Evolutionary conservation across 1,140 invertebrate species (phyloP).

Genomic region (Neuroterus valhalla): DNA sequence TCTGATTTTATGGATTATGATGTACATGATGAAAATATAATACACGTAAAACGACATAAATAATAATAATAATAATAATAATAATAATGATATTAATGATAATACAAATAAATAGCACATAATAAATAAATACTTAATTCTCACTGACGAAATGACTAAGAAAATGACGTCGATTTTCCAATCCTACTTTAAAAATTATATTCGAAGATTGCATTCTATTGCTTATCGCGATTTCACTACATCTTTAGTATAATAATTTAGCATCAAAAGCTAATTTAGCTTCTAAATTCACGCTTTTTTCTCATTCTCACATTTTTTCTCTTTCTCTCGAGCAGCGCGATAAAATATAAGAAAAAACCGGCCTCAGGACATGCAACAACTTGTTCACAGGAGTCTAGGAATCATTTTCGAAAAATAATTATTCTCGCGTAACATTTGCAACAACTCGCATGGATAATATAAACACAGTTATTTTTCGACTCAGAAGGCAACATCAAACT

Average conservation of each 20-base stretch:
- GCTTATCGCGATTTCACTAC: neutral
- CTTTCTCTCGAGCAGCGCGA: slow-evolving; percentile 1
- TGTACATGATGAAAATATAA: slow-evolving; percentile 32
- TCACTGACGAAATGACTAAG: too few relatives aligned
- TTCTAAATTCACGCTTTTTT: slow-evolving; percentile 10
- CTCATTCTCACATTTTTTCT: slow-evolving; percentile 16
- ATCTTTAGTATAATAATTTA: neutral
- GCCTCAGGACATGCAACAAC: neutral
- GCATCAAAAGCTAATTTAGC: neutral
- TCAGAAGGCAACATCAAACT: slow-evolving; percentile 22
- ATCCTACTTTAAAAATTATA: neutral
- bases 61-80: too few relatives aligned
- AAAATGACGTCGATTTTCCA: too few relatives aligned
- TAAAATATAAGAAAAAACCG: slow-evolving; percentile 11
- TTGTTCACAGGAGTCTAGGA: slow-evolving; percentile 11
- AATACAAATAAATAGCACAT: slow-evolving; percentile 34
- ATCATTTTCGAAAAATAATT: neutral
- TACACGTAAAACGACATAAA: slow-evolving; percentile 32
- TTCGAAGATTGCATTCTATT: slow-evolving; percentile 17
- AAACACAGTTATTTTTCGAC: slow-evolving; percentile 19
- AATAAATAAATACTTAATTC: slow-evolving; percentile 23
- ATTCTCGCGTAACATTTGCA: neutral
- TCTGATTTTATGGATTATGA: too few relatives aligned
- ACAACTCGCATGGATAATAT: slow-evolving; percentile 17
- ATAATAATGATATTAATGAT: slow-evolving; percentile 16